Base-by-base conservation (phyloP, 2,797 vertebrate species). In the Sebastes hubbsi region DNA sequence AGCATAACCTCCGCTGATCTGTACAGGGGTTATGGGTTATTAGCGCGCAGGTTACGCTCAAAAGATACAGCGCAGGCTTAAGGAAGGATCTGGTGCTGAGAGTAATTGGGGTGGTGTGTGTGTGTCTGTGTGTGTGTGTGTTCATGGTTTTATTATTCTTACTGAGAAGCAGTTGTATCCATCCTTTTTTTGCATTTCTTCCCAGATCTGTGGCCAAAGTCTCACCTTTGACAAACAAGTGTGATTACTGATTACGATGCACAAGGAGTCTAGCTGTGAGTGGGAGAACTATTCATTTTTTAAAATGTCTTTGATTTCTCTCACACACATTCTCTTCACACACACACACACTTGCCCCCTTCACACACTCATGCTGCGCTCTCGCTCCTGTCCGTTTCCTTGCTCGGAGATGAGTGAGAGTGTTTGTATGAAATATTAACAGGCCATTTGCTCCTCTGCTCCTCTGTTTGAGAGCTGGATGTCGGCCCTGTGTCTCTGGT, bases 381-480 rank as follows among this genome's bases (percentile, higher is more conserved):
- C 86, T 87, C 89, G 73, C 75, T 82, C 77, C 80, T 77, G 85
- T 91, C 85, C 85, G 76, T 89, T 92, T 91, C 88, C 89, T 86
- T 82, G 7, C 81, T 90, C 66, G 4, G 90, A 94, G 93, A 93
- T 92, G 90, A 93, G 91, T 90, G 90, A 90, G 92, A 89, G 87
- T 89, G 91, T 92, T 91, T 93, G 87, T 95, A 95, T 95, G 91
- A 95, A 95, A 95, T 95, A 95, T 95, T 95, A 94, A 95, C 93
- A 91, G 90, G 92, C 91, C 93, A 92, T 95, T 94, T 94, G 94
- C 93, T 94, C 90, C 94, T 91, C 93, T 94, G 93, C 94, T 91
- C 90, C 92, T 90, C 91, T 93, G 92, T 92, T 93, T 80, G 90
- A 91, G 91, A 92, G 89, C 92, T 95, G 93, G 90, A 94, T 94